Evolutionary conservation across 2,888 invertebrate genomes (phyloP).

Genomic region (Halictus quadricinctus): DNA sequence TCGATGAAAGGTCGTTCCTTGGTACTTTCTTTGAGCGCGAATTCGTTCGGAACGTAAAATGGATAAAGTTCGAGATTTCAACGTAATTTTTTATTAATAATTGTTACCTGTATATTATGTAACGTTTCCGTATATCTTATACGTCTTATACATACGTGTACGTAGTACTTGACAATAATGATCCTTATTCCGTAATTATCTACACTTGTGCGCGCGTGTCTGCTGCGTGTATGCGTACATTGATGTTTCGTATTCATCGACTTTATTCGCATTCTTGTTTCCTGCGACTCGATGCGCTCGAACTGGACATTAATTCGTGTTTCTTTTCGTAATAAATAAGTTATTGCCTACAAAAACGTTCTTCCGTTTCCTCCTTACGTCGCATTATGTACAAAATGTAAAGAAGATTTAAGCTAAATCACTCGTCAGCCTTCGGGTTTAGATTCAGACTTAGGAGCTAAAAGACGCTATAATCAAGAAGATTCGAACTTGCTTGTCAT

Average conservation of each 20-base stretch:
- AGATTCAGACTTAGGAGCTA: conserved; percentile 48
- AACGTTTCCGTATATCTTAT: conserved; percentile 66
- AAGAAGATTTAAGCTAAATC: conserved; percentile 68
- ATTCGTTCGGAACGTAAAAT: background rate
- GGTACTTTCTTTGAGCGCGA: background rate
- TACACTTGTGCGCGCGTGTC: conserved; percentile 78
- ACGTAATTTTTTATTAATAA: conserved; percentile 79
- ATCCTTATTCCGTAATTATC: conserved; percentile 80
- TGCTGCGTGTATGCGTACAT: conserved; percentile 66
- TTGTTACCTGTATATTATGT: conserved; percentile 80
- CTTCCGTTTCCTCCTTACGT: conserved; percentile 35
- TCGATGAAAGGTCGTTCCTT: background rate
- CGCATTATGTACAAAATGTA: conserved; percentile 78
- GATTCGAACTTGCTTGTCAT: conserved; percentile 30
- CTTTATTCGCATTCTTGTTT: conserved; percentile 34
- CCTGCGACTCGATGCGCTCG: conserved; percentile 2
- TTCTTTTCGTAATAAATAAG: conserved; percentile 77
- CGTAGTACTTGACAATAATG: conserved; percentile 80
- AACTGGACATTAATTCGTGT: conserved; percentile 24
- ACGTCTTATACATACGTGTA: conserved; percentile 70
- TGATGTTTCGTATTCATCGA: conserved; percentile 40
- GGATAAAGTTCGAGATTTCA: conserved; percentile 63
- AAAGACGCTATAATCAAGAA: conserved; percentile 44
- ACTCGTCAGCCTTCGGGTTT: conserved; percentile 51
- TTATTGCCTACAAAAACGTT: conserved; percentile 79